Evolutionary conservation across 1,140 invertebrate species (phyloP), one percentile per base, ranked within the genome.

Genomic region (Lepidurus arcticus): DNA sequence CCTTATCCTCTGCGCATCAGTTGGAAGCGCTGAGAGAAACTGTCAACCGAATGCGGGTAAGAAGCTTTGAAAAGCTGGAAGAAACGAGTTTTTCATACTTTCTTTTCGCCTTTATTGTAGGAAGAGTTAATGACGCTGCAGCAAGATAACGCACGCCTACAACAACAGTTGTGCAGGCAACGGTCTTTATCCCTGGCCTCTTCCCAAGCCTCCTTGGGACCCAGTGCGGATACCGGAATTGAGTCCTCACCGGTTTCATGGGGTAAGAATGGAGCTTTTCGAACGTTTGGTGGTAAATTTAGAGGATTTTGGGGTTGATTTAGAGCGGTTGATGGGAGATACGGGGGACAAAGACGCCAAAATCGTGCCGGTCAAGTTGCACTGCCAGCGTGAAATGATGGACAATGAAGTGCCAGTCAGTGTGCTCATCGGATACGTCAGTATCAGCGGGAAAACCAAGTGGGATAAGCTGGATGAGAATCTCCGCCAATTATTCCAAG

Each of bases 61-160:
- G 87, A 85, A 79, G n/a, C 8, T 21, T 21, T 42, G 3, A 42
- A 34, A 78, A 79, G 42, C 26, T 73, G 1, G 10, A 34, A 11
- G 13, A 24, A 73, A 7, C 11, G 77, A 76, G 76, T 13, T 74
- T 45, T 75, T 77, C 53, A 24, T 11, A 13, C 21, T 42, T 42
- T 13, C 0, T 9, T 34, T 44, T 42, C 45, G 4, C 53, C 26
- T 43, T 8, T 34, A 4, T 87, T 88, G 45, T 85, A 96, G 93
- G 94, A 92, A 84, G 96, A 99, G 87, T 98, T 98, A 95, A 86
- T 95, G 81, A 95, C 93, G 82, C 86, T 99, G 81, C 98, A 98
- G 84, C 95, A 98, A 83, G 98, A 98, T 84, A 98, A 98, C 85
- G 95, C 98, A 82, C 88, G 96, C 45, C 88, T 99, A 0, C 95